A percentile compares a stretch with the other conserved stretches of the same genome.
Evolutionary conservation across 2,113 vertebrate genomes (phyloP).

Genomic region (Lagopus leucura): DNA sequence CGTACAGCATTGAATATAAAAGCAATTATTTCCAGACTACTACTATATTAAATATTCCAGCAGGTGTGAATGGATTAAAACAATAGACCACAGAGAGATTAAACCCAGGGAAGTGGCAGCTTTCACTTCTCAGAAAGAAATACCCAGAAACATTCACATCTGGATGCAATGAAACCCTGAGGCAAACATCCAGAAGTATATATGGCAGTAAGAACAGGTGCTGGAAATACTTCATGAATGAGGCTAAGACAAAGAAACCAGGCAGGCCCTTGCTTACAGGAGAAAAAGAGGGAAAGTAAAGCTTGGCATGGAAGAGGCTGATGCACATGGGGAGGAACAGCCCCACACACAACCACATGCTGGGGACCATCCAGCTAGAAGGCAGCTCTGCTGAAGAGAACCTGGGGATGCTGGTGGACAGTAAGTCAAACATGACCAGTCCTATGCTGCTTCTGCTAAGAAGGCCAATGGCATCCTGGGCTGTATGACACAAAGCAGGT

Average conservation of each 20-base stretch:
- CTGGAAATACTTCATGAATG: not conserved
- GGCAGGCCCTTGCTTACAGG: not conserved
- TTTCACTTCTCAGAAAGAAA: not conserved
- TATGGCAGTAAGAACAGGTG: not conserved
- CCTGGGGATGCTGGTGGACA: not conserved
- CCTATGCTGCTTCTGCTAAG: not conserved
- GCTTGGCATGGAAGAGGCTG: not conserved
- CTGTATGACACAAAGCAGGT: not conserved
- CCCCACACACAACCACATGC: not conserved
- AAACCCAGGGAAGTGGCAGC: not conserved
- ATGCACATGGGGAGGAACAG: not conserved
- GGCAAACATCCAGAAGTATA: not conserved
- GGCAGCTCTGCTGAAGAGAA: not conserved
- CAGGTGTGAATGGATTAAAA: not conserved
- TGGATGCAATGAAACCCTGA: not conserved
- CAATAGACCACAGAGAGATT: not conserved
- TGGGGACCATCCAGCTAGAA: not conserved
- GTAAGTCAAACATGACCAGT: not conserved
- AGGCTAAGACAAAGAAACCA: conserved; percentile 2
- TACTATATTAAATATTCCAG: not conserved
- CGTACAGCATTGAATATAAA: not conserved
- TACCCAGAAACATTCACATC: not conserved
- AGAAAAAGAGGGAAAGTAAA: not conserved
- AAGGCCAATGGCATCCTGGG: not conserved
- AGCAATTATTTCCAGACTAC: not conserved